phyloP scores from a whole-genome alignment of 2,888 invertebrate species.

The Drosophila neutralis region DNA sequence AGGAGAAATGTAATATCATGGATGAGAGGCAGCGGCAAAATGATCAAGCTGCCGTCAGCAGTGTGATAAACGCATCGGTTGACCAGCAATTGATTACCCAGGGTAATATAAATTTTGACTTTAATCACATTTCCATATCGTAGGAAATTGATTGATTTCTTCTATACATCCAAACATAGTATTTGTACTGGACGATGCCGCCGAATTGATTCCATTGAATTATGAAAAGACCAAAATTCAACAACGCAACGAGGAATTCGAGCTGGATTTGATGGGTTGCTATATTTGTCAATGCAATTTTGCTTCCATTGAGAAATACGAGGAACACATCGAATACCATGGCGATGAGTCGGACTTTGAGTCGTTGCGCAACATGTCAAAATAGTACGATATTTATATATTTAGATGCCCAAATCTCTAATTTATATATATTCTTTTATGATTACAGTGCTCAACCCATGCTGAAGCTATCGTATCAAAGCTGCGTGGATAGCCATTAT shows the following conservation, averaged over 20 bases:
- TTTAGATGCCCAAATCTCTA: not conserved
- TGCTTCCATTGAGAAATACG: slow-evolving; percentile 65
- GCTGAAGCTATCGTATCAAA: slow-evolving; percentile 72
- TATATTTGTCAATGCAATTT: slow-evolving; percentile 82
- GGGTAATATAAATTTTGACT: slow-evolving; percentile 33
- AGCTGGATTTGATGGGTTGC: slow-evolving; percentile 74
- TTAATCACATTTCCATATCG: not conserved
- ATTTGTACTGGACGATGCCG: slow-evolving; percentile 58
- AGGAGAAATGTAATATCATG: slow-evolving; percentile 62
- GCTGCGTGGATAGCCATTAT: slow-evolving; percentile 80
- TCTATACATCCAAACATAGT: slow-evolving; percentile 20
- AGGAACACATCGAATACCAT: slow-evolving; percentile 81
- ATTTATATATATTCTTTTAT: not conserved
- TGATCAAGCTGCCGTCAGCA: slow-evolving; percentile 14
- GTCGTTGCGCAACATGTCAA: slow-evolving; percentile 62
- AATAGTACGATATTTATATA: slow-evolving; percentile 56
- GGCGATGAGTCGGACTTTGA: slow-evolving; percentile 81
- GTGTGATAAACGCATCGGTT: slow-evolving; percentile 9
- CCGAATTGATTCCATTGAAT: slow-evolving; percentile 51
- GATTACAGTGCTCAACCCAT: slow-evolving; percentile 62
- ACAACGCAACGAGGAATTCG: slow-evolving; percentile 50
- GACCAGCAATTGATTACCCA: slow-evolving; percentile 41
- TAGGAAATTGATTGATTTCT: not conserved
- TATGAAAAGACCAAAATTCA: slow-evolving; percentile 70
- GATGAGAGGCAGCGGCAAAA: slow-evolving; percentile 64